Base-by-base conservation (phyloP, 2,797 vertebrate genomes). In the Tympanoctomys barrerae region DNA sequence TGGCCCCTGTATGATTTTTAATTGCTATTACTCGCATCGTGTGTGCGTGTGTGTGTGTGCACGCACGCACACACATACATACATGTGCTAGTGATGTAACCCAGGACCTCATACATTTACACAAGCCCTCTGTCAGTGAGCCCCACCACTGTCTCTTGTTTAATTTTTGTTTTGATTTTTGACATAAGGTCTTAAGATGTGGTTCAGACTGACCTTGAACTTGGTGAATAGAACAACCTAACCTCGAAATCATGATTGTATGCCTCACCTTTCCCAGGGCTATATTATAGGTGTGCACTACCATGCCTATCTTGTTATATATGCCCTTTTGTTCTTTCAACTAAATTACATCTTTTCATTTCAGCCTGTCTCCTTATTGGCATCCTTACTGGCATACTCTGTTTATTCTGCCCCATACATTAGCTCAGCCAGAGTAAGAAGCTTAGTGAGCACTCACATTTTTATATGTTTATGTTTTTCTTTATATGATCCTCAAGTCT, bases 1-100 rank as follows among this genome's bases (percentile, higher is more conserved):
- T 16, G 4, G 54, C 54, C 14, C 54, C 26, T 91, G 4, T 89
- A n/a, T 94, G 46, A 89, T 54, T 87, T 96, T 95, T 96, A 90
- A 91, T 87, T 80, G 70, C 46, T 82, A 59, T 66, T 75, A 42
- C 21, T 73, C 68, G 14, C 1, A 33, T 85, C 18, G 8, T 73
- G 70, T 24, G 68, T 36, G n/a, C 26, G 19, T 42, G n/a, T 22
- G 22, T 73, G 36, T 36, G 7, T 66, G 64, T 66, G 31, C 33
- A 31, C 14, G 28, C 12, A 14, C 12, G 52, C 12, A 4, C 11
- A 3, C 12, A 14, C 12, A 10, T 10, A 54, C 59, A 9, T 8
- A 26, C 7, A 9, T 24, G 64, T 39, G 12, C 8, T 71, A 14
- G 12, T 26, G 52, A 57, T 39, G 8, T 26, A 87, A 87, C 66